phyloP scores from a whole-genome alignment of 2,888 invertebrate genomes.

The Mimumesa dahlbomi region DNA sequence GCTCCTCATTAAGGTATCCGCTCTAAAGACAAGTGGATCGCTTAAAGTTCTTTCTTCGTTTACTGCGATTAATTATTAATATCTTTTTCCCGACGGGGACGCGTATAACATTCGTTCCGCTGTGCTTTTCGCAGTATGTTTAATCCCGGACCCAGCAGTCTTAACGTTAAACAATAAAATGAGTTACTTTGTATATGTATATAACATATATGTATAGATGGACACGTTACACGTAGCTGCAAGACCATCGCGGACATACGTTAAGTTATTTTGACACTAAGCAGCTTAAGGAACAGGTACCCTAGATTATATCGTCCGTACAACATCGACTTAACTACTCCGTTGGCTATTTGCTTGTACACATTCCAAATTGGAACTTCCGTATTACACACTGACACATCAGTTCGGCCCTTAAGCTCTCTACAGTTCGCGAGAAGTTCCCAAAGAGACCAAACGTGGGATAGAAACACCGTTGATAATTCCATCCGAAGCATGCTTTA shows the following conservation, averaged over 20 bases:
- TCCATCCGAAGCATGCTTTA: background rate
- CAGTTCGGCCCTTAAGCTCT: constrained; percentile 16
- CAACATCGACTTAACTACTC: constrained; percentile 33
- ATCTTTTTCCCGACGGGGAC: too few species aligned
- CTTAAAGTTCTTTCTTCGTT: too few species aligned
- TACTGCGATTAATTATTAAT: too few species aligned
- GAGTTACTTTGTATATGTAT: too few species aligned
- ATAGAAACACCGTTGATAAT: background rate
- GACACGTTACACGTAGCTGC: constrained; percentile 1
- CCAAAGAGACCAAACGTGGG: background rate
- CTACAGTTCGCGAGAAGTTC: background rate
- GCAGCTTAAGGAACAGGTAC: constrained; percentile 42
- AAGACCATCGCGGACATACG: constrained; percentile 5
- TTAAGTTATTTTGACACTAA: constrained; percentile 42
- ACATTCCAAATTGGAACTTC: constrained; percentile 21
- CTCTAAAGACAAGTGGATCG: too few species aligned
- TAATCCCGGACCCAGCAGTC: too few species aligned
- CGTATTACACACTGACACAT: constrained; percentile 18
- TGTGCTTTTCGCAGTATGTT: too few species aligned
- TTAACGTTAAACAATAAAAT: too few species aligned
- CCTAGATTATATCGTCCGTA: constrained; percentile 33
- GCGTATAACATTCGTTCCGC: too few species aligned
- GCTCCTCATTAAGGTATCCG: too few species aligned
- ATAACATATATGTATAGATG: too few species aligned
- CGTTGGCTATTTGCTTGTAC: constrained; percentile 15